These are phyloP conservation scores for Astreopora myriophthalma DNA, from an alignment of 64 coral and sea anemone species.

Conservation along the genomic window DNA sequence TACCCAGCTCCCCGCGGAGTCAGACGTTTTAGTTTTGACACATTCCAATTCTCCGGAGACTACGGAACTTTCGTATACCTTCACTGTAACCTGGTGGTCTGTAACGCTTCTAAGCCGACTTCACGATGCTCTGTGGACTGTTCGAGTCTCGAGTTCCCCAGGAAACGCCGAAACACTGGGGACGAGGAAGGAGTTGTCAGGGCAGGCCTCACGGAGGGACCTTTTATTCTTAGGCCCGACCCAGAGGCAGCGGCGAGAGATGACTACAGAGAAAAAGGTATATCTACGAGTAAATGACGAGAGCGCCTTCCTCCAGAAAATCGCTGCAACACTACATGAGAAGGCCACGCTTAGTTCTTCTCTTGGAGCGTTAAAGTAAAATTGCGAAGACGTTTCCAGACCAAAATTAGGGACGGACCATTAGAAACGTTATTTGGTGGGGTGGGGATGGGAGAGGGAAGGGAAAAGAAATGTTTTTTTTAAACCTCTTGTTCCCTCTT, in stretches of 20 bases:
- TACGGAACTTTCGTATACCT: slow-evolving; percentile 81
- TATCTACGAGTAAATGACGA: too few species aligned
- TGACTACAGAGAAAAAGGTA: background rate
- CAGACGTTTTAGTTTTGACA: slow-evolving; percentile 83
- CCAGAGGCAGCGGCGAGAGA: background rate
- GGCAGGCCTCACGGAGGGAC: slow-evolving; percentile 50
- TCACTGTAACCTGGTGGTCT: slow-evolving; percentile 82
- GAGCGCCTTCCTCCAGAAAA: too few species aligned
- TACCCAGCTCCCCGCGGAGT: slow-evolving; percentile 27
- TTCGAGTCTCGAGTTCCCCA: slow-evolving; percentile 12
- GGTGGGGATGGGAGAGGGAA: too few species aligned
- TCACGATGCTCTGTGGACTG: slow-evolving; percentile 65
- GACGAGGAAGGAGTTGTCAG: slow-evolving; percentile 4
- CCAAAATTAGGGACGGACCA: too few species aligned
- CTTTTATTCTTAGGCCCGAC: slow-evolving; percentile 19
- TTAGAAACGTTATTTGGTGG: too few species aligned
- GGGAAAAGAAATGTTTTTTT: too few species aligned
- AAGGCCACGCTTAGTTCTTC: too few species aligned
- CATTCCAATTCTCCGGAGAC: slow-evolving; percentile 75
- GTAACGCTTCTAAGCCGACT: slow-evolving; percentile 69
- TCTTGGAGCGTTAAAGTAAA: too few species aligned
- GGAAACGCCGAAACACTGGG: slow-evolving; percentile 5
- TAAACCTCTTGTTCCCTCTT: too few species aligned
- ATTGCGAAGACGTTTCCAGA: too few species aligned
- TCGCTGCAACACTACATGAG: too few species aligned